Percentiles rank a stretch among this genome's conserved stretches.
phyloP scores from a whole-genome alignment of 2,113 vertebrate species.

The Hoplias malabaricus region DNA sequence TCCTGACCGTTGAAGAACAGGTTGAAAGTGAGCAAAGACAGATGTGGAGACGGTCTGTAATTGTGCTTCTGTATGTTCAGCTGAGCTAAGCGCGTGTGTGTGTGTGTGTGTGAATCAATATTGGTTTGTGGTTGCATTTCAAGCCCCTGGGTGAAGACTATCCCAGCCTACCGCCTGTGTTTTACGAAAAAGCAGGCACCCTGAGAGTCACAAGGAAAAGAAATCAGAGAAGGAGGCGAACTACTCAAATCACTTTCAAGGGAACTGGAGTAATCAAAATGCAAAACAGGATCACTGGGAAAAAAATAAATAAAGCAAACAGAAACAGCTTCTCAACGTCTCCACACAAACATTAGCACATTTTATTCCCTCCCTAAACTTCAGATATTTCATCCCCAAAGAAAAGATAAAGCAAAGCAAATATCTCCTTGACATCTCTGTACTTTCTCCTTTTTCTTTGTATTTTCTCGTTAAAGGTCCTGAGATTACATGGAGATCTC shows the following conservation, averaged over 20 bases:
- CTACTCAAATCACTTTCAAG: slow-evolving; percentile 63
- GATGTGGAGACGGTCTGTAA: no score
- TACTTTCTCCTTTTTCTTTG: no score
- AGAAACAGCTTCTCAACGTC: slow-evolving; percentile 55
- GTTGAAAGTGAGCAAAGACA: no score
- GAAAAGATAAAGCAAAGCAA: no score
- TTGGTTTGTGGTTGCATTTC: not conserved
- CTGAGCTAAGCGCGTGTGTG: no score
- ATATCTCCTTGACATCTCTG: no score
- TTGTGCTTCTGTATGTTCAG: no score
- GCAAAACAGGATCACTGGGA: slow-evolving; percentile 70
- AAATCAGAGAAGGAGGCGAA: slow-evolving; percentile 55
- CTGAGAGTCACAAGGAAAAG: slow-evolving; percentile 42
- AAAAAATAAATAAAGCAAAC: slow-evolving; percentile 52
- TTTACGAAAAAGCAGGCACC: slow-evolving; percentile 47
- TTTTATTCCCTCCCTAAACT: slow-evolving; percentile 56
- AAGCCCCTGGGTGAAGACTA: not conserved
- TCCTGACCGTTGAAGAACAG: no score
- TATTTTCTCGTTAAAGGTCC: no score
- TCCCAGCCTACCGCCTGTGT: not conserved
- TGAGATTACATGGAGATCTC: no score
- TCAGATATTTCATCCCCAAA: slow-evolving; percentile 54
- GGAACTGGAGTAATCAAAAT: slow-evolving; percentile 73
- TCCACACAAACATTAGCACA: slow-evolving; percentile 69
- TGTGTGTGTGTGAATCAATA: no score